Evolutionary conservation across 2,797 vertebrate genomes (phyloP), one percentile per base, ranked within the genome.

Genomic region (Mionectes olivaceus): DNA sequence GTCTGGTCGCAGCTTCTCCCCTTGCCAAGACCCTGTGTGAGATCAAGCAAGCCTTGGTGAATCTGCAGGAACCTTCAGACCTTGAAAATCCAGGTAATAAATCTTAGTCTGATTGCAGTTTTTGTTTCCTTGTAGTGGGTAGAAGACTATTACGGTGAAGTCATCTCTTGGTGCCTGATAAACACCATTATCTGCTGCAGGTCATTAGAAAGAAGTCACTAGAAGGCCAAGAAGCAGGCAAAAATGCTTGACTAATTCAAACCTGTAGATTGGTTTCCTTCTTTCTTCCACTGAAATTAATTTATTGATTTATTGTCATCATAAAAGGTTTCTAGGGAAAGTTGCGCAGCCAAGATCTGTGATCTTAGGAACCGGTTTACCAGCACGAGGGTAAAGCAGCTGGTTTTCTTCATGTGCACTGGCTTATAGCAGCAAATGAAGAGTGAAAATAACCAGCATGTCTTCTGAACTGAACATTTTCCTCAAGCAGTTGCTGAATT

Each of bases 1-100:
- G 93, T 44, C 92, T 98, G 93, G 93, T 98, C 89, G 96, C 95
- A 52, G 92, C 98, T 68, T 98, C 98, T 30, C 98, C 98, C 46
- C 97, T 99, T 37, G 98, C 97, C 93, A 98, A 97, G 94, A 98
- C 98, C 10, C 97, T 99, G 52, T 96, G 96, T 78, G 98, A 98
- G 55, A 98, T 99, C 89, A 98, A 98, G 65, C 97, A 98, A 70
- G 98, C 97, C 61, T 95, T 99, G 74, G 96, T 98, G 74, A 97
- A 93, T 12, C 95, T 98, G 25, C 78, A 90, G n/a, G 73, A 50
- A 5, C 41, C 39, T 21, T 53, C 53, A 79, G 63, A 37, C 44
- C 32, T 12, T 25, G 16, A n/a, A 18, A 33, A 43, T 33, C 11
- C 73, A 89, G 91, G 78, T 94, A 49, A 77, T 18, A 46, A 32